Percentiles rank a stretch among this genome's conserved stretches.
These are phyloP conservation scores for Brachyopa scutellaris DNA, from an alignment of 2,888 invertebrate species.

Conservation along the genomic window DNA sequence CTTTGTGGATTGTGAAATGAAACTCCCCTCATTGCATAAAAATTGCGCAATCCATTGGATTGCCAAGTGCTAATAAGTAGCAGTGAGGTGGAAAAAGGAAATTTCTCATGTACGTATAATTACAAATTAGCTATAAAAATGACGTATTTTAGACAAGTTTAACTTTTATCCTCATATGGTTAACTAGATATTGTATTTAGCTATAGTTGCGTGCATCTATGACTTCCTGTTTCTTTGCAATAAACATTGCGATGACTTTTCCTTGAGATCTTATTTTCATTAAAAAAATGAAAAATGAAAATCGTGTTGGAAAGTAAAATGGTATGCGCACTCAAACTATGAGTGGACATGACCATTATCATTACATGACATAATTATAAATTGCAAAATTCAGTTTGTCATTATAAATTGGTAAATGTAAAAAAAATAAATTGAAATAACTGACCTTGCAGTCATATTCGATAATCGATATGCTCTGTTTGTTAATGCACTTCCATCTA, in stretches of 20 bases:
- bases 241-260: background rate
- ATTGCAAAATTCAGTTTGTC: no score
- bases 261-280: background rate
- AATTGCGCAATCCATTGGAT: background rate
- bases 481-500: background rate
- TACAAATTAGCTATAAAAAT: background rate
- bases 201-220: background rate
- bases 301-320: no score
- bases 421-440: background rate
- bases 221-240: background rate
- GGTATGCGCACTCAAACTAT: no score
- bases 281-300: no score
- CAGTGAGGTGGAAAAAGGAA: no score
- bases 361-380: no score
- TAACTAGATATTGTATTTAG: background rate
- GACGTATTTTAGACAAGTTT: background rate
- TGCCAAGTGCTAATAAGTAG: no score
- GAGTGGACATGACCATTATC: no score
- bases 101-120: background rate
- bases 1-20: background rate
- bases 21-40: background rate
- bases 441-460: slow-evolving; percentile 37
- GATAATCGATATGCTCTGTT: slow-evolving; percentile 58
- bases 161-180: background rate
- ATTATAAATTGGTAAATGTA: background rate